These are phyloP conservation scores for Mormoops blainvillei DNA, from an alignment of 2,113 vertebrate species.

Conservation along the genomic window DNA sequence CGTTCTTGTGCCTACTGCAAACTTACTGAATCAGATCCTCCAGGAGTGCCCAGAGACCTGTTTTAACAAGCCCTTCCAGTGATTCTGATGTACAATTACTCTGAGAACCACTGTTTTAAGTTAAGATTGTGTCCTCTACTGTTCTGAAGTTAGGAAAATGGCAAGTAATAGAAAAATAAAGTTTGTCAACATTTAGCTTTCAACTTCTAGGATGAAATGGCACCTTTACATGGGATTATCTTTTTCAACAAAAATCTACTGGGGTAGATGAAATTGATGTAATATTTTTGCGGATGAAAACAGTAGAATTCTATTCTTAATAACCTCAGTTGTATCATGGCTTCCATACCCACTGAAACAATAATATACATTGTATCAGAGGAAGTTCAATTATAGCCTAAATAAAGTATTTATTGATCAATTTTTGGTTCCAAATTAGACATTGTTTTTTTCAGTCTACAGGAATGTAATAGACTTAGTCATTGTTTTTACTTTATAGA, in stretches of 20 bases:
- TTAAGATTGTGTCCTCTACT: constrained; percentile 11
- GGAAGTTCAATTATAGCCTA: neutral
- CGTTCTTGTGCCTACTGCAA: neutral
- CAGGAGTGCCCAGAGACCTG: neutral
- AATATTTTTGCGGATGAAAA: neutral
- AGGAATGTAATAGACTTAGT: neutral
- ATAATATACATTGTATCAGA: neutral
- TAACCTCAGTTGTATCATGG: neutral
- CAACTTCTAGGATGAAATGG: neutral
- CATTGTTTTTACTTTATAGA: neutral
- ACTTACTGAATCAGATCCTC: neutral
- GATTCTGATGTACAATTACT: neutral
- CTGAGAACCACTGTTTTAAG: neutral
- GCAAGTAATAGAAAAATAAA: neutral
- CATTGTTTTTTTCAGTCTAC: neutral
- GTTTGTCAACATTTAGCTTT: neutral
- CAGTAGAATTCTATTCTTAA: neutral
- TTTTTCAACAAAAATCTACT: neutral
- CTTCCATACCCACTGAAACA: neutral
- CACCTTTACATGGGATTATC: neutral
- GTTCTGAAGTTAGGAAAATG: neutral
- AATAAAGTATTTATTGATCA: neutral
- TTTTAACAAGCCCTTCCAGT: neutral
- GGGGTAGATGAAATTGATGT: neutral
- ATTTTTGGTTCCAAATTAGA: neutral